Conservation (phyloP, 2,888 invertebrate species). For the Campoplex capitator region DNA sequence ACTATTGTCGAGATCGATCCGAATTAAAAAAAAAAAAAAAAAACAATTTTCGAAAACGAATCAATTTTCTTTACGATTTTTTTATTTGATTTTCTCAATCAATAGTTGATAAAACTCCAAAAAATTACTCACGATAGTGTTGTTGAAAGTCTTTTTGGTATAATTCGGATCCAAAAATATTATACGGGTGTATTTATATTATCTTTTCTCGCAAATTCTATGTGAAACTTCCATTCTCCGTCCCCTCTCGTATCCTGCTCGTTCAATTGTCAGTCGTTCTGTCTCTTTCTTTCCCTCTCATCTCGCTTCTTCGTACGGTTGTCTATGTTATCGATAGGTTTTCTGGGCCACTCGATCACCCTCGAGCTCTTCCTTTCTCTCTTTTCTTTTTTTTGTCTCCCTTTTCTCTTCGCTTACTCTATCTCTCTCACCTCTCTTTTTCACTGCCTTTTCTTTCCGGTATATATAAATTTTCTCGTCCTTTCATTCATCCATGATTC, state of each 20-base stretch:
- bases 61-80: too few species aligned
- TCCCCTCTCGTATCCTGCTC: not conserved
- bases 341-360: constrained; percentile 22
- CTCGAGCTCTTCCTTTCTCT: constrained; percentile 1
- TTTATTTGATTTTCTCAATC: not conserved
- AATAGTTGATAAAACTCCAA: not conserved
- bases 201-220: not conserved
- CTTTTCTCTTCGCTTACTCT: not conserved
- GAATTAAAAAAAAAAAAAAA: too few species aligned
- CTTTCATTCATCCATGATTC: constrained; percentile 19
- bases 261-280: not conserved
- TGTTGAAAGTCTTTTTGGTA: not conserved
- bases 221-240: not conserved
- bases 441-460: constrained; percentile 20
- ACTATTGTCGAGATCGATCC: too few species aligned
- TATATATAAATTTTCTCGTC: constrained; percentile 17
- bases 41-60: too few species aligned
- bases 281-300: not conserved
- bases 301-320: not conserved
- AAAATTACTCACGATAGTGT: not conserved
- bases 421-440: not conserved
- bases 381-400: not conserved
- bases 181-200: not conserved
- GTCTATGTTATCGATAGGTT: constrained; percentile 6
- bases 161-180: not conserved